These are phyloP conservation scores for Lasioglossum baleicum DNA, from an alignment of 1,140 invertebrate species.

Conservation along the genomic window DNA sequence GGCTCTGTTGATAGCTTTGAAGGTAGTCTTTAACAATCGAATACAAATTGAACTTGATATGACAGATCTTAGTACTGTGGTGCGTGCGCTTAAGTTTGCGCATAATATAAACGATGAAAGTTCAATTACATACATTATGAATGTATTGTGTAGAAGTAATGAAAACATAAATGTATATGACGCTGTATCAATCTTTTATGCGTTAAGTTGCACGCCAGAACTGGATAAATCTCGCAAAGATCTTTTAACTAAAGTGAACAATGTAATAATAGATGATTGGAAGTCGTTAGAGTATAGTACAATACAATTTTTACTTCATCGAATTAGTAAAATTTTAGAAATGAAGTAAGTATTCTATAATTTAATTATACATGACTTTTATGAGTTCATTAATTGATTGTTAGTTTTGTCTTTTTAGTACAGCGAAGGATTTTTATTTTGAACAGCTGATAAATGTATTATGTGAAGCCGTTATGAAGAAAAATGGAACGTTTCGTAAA, in stretches of 20 bases:
- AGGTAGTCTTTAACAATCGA: conserved; percentile 83
- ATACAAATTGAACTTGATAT: conserved; percentile 64
- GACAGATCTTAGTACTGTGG: conserved; percentile 14
- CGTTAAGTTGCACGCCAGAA: conserved; percentile 5
- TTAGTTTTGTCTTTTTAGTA: conserved; percentile 46
- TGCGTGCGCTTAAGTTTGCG: conserved; percentile 31
- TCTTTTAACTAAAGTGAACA: conserved; percentile 10
- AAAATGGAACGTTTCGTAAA: conserved; percentile 14
- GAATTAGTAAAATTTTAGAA: conserved; percentile 66
- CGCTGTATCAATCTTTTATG: conserved; percentile 26
- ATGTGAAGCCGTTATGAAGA: conserved; percentile 59
- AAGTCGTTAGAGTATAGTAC: conserved; percentile 76
- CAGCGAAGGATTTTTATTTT: conserved; percentile 80
- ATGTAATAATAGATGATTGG: conserved; percentile 57
- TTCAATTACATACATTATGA: conserved; percentile 11
- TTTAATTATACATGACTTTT: not conserved
- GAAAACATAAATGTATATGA: not conserved
- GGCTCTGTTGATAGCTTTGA: conserved; percentile 82
- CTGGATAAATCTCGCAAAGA: not conserved
- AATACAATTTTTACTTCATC: conserved; percentile 76
- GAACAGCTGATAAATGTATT: conserved; percentile 80
- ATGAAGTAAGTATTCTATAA: conserved; percentile 41
- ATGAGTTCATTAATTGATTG: conserved; percentile 6
- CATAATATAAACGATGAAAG: conserved; percentile 8
- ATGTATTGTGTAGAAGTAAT: conserved; percentile 10